These are phyloP conservation scores for Medauroidea extradentata DNA, from an alignment of 1,140 invertebrate species.

Conservation along the genomic window DNA sequence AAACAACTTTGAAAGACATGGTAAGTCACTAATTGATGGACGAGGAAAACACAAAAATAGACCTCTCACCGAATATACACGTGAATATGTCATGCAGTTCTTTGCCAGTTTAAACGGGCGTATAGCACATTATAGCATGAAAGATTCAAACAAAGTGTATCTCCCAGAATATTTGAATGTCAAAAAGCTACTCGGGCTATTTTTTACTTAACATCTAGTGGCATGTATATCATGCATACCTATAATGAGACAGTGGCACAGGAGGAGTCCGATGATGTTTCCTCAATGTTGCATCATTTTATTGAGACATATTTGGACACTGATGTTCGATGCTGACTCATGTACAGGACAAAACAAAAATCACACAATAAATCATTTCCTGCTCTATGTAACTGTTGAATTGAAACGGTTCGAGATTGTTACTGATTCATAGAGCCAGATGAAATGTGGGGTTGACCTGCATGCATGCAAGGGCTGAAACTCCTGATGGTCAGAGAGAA, in stretches of 20 bases:
- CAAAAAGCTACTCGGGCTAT: too few species aligned
- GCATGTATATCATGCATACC: too few species aligned
- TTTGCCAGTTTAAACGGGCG: too few species aligned
- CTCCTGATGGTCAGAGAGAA: not conserved
- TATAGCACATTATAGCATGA: too few species aligned
- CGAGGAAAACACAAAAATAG: too few species aligned
- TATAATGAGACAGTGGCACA: conserved; percentile 23
- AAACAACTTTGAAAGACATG: too few species aligned
- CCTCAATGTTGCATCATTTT: conserved; percentile 27
- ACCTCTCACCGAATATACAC: too few species aligned
- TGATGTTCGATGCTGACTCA: conserved; percentile 26
- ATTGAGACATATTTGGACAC: conserved; percentile 20
- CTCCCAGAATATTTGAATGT: too few species aligned
- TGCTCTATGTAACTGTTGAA: conserved; percentile 23
- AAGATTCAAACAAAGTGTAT: too few species aligned
- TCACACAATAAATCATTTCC: conserved; percentile 18
- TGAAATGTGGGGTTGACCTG: conserved; percentile 20
- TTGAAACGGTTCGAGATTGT: not conserved
- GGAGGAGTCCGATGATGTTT: conserved; percentile 27
- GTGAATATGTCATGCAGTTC: too few species aligned
- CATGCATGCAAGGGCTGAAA: conserved; percentile 5
- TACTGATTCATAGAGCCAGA: conserved; percentile 24
- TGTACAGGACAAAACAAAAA: conserved; percentile 33
- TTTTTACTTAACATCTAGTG: too few species aligned
- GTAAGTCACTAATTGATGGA: too few species aligned